These are phyloP conservation scores for Metacarcinus magister DNA, from an alignment of 2,888 invertebrate genomes.

Conservation along the genomic window DNA sequence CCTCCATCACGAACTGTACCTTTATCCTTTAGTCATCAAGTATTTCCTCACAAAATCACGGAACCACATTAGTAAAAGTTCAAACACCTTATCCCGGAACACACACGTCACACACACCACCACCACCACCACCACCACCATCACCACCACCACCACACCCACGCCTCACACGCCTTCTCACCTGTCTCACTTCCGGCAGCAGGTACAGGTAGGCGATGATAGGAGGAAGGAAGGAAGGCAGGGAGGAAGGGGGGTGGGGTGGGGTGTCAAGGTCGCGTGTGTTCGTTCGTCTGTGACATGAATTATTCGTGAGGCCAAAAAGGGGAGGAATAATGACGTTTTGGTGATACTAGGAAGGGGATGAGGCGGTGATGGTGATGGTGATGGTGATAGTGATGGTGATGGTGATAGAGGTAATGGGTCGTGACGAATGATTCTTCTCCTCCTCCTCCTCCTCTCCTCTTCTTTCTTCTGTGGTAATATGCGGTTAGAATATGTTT, in stretches of 20 bases:
- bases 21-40: neutral
- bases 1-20: neutral
- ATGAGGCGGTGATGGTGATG: neutral
- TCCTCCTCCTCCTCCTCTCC: neutral
- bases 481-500: neutral
- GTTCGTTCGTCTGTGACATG: neutral
- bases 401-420: neutral
- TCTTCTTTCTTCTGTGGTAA: neutral
- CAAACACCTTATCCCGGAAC: conserved; percentile 36
- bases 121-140: neutral
- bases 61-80: neutral
- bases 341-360: neutral
- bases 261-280: conserved; percentile 26
- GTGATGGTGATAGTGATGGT: neutral
- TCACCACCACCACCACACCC: neutral
- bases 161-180: neutral
- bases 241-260: neutral
- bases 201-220: neutral
- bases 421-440: neutral
- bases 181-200: conserved; percentile 36
- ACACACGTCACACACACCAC: neutral
- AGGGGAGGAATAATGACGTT: neutral
- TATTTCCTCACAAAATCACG: neutral
- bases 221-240: neutral
- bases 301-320: neutral